Evolutionary conservation across 2,113 vertebrate species (phyloP).

Genomic region (Coptodon rendalli): DNA sequence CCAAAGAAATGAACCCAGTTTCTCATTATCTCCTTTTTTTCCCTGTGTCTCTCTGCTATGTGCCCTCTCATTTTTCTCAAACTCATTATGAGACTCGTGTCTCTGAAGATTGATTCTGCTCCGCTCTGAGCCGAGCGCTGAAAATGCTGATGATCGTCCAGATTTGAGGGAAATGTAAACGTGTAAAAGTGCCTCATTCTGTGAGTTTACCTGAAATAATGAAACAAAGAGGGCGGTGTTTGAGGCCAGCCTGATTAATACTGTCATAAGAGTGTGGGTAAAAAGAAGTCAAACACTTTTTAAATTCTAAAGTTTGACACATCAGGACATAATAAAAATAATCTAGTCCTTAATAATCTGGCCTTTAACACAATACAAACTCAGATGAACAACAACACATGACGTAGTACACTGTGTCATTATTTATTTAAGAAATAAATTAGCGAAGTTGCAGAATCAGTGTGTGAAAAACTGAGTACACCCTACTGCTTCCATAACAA

Average conservation of each 20-base stretch:
- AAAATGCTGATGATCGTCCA: background rate
- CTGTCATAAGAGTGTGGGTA: background rate
- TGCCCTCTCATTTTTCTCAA: constrained; percentile 31
- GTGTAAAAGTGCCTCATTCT: background rate
- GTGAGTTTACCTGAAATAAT: background rate
- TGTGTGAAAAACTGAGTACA: background rate
- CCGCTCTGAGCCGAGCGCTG: background rate
- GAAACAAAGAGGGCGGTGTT: background rate
- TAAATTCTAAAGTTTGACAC: background rate
- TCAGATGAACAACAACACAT: background rate
- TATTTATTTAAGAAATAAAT: background rate
- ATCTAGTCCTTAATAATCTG: background rate
- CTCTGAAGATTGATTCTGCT: constrained; percentile 38
- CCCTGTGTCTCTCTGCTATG: constrained; percentile 14
- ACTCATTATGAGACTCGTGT: constrained; percentile 31
- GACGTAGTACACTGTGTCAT: background rate
- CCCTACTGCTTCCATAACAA: background rate
- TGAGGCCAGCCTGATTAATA: background rate
- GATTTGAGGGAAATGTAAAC: background rate
- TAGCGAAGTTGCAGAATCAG: background rate
- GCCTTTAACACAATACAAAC: background rate
- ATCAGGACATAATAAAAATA: background rate
- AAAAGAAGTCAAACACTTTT: background rate
- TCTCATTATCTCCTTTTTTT: constrained; percentile 25
- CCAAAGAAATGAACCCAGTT: constrained; percentile 43